Conservation (phyloP, 2,888 invertebrate species). For the Folsomia candida region DNA sequence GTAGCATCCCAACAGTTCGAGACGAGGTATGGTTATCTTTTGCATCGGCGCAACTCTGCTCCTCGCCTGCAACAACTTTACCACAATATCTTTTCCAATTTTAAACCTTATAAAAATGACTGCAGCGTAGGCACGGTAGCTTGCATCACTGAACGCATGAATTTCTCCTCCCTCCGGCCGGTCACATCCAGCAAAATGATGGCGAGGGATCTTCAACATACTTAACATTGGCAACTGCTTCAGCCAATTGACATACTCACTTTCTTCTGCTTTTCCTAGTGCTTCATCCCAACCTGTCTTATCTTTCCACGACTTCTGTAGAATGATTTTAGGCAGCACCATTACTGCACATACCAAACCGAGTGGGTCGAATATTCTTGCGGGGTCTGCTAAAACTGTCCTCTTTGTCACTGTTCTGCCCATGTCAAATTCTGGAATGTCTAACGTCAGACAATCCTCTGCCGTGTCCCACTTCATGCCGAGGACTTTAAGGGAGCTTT, state of each 20-base stretch:
- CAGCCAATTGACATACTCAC: slow-evolving; percentile 36
- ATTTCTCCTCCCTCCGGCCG: too few species aligned
- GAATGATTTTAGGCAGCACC: slow-evolving; percentile 10
- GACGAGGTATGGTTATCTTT: too few species aligned
- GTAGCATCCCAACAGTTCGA: background rate
- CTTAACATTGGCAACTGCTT: slow-evolving; percentile 32
- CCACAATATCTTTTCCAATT: too few species aligned
- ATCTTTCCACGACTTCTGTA: slow-evolving; percentile 22
- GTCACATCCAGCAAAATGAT: too few species aligned
- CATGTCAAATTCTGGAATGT: background rate
- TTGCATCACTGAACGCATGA: too few species aligned
- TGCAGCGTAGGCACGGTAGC: too few species aligned
- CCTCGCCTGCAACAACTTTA: too few species aligned
- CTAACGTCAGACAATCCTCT: background rate
- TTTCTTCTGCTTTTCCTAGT: background rate
- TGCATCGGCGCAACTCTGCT: too few species aligned
- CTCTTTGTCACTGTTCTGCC: slow-evolving; percentile 1
- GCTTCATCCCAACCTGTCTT: slow-evolving; percentile 29
- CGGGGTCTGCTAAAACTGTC: slow-evolving; percentile 4
- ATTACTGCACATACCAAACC: slow-evolving; percentile 16
- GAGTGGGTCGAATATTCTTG: slow-evolving; percentile 20
- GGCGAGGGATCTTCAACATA: slow-evolving; percentile 41
- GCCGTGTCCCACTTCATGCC: slow-evolving; percentile 19
- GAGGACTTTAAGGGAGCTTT: too few species aligned
- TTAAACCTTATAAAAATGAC: too few species aligned